These are phyloP conservation scores for Habroteleia sp. DNA, from an alignment of 2,888 invertebrate species.

Conservation along the genomic window DNA sequence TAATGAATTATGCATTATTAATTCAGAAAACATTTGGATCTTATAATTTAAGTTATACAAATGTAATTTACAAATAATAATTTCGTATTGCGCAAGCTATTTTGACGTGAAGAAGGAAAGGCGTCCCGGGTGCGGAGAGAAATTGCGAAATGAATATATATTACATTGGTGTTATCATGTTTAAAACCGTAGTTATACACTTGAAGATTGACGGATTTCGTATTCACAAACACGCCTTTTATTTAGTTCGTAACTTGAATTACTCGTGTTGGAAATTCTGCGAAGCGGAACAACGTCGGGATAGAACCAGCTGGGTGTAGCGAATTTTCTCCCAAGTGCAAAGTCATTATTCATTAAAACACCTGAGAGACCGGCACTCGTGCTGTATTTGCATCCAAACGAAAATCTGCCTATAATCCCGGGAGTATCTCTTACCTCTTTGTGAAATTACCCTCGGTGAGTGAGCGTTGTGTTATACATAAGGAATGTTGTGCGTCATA, in stretches of 20 bases:
- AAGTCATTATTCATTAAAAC: slow-evolving; percentile 63
- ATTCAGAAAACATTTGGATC: too few relatives aligned
- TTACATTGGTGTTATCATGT: slow-evolving; percentile 12
- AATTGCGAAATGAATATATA: slow-evolving; percentile 9
- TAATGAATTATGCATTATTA: too few relatives aligned
- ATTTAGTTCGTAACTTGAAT: slow-evolving; percentile 45
- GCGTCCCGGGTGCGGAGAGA: too few relatives aligned
- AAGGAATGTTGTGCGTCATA: slow-evolving; percentile 28
- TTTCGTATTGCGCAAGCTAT: too few relatives aligned
- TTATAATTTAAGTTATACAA: too few relatives aligned
- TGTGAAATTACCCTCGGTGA: slow-evolving; percentile 43
- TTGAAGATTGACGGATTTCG: slow-evolving; percentile 39
- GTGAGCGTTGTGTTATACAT: slow-evolving; percentile 35
- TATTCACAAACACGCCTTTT: slow-evolving; percentile 42
- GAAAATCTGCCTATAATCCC: slow-evolving; percentile 54
- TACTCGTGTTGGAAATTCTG: slow-evolving; percentile 42
- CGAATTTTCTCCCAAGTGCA: slow-evolving; percentile 57
- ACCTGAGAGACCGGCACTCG: slow-evolving; percentile 51
- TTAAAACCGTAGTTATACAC: slow-evolving; percentile 5
- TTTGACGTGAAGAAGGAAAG: too few relatives aligned
- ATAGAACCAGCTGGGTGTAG: slow-evolving; percentile 49
- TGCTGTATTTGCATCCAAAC: slow-evolving; percentile 45
- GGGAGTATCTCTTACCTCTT: slow-evolving; percentile 36
- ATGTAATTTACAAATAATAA: too few relatives aligned
- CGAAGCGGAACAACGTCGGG: slow-evolving; percentile 42